Evolutionary conservation across 2,797 vertebrate species (phyloP).

Genomic region (Ceryle rudis): DNA sequence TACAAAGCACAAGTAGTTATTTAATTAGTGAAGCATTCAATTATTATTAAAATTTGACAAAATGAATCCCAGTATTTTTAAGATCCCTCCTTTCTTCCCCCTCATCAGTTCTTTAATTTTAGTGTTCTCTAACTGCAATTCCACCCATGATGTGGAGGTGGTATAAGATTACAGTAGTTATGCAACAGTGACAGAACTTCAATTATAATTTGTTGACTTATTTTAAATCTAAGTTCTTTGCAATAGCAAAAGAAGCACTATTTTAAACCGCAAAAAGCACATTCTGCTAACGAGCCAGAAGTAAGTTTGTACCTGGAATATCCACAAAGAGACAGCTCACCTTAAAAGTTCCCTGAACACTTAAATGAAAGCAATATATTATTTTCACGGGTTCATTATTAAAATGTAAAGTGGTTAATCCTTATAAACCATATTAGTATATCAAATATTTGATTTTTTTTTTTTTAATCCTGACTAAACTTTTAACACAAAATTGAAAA

Average conservation of each 20-base stretch:
- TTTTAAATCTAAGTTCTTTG: constrained; percentile 27
- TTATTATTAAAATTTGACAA: constrained; percentile 41
- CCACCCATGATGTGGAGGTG: constrained; percentile 56
- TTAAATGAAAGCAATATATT: neutral
- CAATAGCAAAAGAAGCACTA: constrained; percentile 12
- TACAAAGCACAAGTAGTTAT: neutral
- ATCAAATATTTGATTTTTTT: neutral
- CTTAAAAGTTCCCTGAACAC: neutral
- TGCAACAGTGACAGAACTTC: constrained; percentile 62
- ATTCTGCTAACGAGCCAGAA: neutral
- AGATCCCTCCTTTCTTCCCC: constrained; percentile 35
- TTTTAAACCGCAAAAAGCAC: neutral
- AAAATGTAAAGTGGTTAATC: neutral
- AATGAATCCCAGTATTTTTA: constrained; percentile 16
- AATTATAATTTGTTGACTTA: constrained; percentile 60
- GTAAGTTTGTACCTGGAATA: neutral
- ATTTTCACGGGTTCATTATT: neutral
- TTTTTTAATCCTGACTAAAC: neutral
- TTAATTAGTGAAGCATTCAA: constrained; percentile 47
- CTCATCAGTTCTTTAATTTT: constrained; percentile 62
- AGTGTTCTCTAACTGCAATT: constrained; percentile 52
- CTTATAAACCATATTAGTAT: neutral
- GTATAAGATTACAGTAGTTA: constrained; percentile 52
- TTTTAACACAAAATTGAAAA: neutral
- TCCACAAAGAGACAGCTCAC: neutral